These are phyloP conservation scores for Molossus alvarezi DNA, from an alignment of 2,797 vertebrate genomes.

Conservation along the genomic window DNA sequence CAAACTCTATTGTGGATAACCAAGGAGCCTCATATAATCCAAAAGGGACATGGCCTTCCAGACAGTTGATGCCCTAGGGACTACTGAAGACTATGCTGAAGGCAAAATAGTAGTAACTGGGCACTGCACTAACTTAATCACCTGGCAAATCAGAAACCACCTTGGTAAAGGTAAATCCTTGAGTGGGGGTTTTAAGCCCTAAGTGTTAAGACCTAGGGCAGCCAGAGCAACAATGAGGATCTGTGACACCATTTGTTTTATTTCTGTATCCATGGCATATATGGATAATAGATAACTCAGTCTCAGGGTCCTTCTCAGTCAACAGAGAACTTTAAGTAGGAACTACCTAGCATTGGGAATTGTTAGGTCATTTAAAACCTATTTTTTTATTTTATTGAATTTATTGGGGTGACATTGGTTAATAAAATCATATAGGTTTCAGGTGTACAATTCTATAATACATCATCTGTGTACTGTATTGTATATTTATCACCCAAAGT, in stretches of 20 bases:
- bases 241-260: background rate
- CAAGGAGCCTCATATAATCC: background rate
- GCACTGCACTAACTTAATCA: constrained; percentile 3
- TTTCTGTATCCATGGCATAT: background rate
- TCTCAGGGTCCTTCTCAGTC: background rate
- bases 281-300: background rate
- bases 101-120: constrained; percentile 18
- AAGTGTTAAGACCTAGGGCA: constrained; percentile 8
- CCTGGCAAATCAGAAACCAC: constrained; percentile 11
- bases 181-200: background rate
- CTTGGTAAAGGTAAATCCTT: background rate
- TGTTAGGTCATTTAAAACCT: background rate
- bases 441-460: background rate
- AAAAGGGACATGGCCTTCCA: background rate
- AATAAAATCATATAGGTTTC: background rate
- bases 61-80: background rate
- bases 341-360: background rate
- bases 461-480: background rate
- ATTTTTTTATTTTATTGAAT: background rate
- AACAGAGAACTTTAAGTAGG: background rate
- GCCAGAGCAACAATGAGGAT: background rate
- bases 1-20: background rate
- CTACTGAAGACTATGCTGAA: background rate
- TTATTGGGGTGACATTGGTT: background rate
- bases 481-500: background rate